A percentile compares a stretch with the other conserved stretches of the same genome.
Conservation (phyloP, 2,113 vertebrate genomes). For the Ptyas mucosa region DNA sequence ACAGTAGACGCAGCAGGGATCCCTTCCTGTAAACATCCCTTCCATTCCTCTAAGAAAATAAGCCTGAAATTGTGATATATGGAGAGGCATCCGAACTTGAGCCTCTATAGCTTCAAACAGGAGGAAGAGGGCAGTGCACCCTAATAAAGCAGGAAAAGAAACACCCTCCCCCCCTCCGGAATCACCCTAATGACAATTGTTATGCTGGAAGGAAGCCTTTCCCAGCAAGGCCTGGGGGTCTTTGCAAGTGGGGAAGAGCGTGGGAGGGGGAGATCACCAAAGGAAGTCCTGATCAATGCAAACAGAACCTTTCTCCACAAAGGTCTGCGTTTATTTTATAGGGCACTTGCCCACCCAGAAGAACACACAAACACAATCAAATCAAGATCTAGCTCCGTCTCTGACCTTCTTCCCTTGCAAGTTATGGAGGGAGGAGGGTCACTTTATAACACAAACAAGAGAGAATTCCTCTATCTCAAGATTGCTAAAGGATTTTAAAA, state of each 20-base stretch:
- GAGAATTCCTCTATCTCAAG: not conserved
- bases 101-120: not conserved
- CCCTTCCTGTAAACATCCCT: not conserved
- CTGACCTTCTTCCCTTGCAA: not conserved
- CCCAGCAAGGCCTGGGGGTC: not conserved
- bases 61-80: not conserved
- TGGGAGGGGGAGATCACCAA: not conserved
- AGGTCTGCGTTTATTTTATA: conserved; percentile 6
- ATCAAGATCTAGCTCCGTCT: not conserved
- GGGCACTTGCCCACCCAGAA: conserved; percentile 8
- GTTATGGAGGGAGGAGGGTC: not conserved
- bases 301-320: not conserved
- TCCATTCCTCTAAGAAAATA: not conserved
- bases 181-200: not conserved
- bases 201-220: not conserved
- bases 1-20: not conserved
- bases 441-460: conserved; percentile 4
- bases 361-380: conserved; percentile 12
- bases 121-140: not conserved
- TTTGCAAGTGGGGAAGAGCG: not conserved
- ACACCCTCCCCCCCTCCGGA: not conserved
- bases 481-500: not conserved
- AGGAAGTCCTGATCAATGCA: not conserved
- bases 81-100: not conserved
- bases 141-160: conserved; percentile 4